Percentiles rank a stretch among this genome's conserved stretches.
Conservation (phyloP, 1,140 invertebrate species). For the Drosophila aff. region DNA sequence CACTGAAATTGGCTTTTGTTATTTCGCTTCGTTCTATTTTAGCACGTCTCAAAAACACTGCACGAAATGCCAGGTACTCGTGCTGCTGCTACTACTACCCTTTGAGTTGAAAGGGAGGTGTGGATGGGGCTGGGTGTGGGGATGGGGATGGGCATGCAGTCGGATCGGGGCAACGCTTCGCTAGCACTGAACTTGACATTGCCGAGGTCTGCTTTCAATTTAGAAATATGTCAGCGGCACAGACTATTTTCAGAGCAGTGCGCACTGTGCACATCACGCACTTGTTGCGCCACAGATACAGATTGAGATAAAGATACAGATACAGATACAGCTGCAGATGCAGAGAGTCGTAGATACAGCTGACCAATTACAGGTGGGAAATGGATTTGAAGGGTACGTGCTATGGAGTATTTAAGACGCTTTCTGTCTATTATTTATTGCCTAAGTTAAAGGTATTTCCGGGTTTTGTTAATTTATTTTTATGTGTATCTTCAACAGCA, state of each 20-base stretch:
- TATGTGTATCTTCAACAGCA: neutral
- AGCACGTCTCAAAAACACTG: constrained; percentile 64
- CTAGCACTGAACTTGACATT: constrained; percentile 79
- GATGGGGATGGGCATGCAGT: constrained; percentile 14
- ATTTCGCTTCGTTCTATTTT: constrained; percentile 53
- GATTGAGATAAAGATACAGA: constrained; percentile 3
- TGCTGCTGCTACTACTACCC: neutral
- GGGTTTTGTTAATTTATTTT: neutral
- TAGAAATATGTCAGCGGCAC: constrained; percentile 72
- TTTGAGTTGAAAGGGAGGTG: constrained; percentile 1
- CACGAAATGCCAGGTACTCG: constrained; percentile 49
- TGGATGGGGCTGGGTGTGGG: constrained; percentile 10
- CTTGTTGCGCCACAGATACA: constrained; percentile 44
- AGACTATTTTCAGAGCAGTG: constrained; percentile 60
- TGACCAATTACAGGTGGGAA: constrained; percentile 1
- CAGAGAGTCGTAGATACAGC: neutral
- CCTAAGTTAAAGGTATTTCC: neutral
- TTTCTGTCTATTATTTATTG: neutral
- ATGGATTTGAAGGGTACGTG: neutral
- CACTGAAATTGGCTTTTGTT: constrained; percentile 71
- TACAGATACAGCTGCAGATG: neutral
- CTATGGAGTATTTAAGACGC: neutral
- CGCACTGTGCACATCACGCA: constrained; percentile 54
- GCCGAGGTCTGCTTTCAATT: constrained; percentile 72
- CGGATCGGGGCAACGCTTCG: constrained; percentile 48